Evolutionary conservation across 2,113 vertebrate species (phyloP), one percentile per base, ranked within the genome.

Genomic region (Macaca mulatta): DNA sequence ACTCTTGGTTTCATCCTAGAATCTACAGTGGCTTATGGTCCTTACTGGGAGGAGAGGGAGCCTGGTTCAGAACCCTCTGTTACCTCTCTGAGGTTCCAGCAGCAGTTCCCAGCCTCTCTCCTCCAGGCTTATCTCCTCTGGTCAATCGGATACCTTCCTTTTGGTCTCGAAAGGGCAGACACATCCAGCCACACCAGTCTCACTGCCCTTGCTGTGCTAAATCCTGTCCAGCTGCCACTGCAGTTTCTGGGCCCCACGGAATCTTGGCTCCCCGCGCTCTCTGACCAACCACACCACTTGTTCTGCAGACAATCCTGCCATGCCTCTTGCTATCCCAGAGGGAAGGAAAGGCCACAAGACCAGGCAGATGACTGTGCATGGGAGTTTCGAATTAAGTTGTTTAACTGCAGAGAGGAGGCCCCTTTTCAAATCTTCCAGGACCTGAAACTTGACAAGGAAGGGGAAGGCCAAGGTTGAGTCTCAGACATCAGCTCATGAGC

Each of bases 111-210:
- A 18, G 12, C 77, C 16, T 86, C 32, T 35, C 30, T 8, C 78
- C 38, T 61, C 74, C 80, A 67, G 55, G 27, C 70, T 59, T 22
- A 8, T 32, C 40, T 64, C 85, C 5, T 6, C 38, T 8, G 50
- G 87, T 43, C 40, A 27, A 43, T 20, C 13, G 0, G 45, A 80
- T 8, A n/a, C 35, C 12, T n/a, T n/a, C 16, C 82, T 52, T 59
- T 38, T 0, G 2, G 69, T 45, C 87, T 55, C 4, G 55, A n/a
- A n/a, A 9, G 30, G 23, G 27, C 38, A 11, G 23, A n/a, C 17
- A 57, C 22, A 2, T 11, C 35, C 11, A 0, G 1, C 11, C 35
- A 3, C 52, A 5, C 4, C 7, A 6, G 0, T 17, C 61, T 67
- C 1, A 1, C 22, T 30, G 59, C 14, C 75, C 27, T 6, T 4